Conservation (phyloP, 2,113 vertebrate genomes). For the Canis aureus region DNA sequence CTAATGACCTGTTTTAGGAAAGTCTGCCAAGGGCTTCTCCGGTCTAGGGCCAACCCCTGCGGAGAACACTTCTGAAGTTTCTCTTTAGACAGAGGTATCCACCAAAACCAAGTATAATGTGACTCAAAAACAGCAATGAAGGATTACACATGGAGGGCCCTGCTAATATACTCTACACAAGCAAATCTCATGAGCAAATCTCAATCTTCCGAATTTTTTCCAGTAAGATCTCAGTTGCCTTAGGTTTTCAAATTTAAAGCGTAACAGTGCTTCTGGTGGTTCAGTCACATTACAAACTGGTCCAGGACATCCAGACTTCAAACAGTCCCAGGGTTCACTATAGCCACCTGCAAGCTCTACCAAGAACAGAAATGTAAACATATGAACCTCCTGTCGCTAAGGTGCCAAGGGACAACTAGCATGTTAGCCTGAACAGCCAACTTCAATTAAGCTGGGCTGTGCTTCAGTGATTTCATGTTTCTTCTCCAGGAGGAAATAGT, state of each 20-base stretch:
- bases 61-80: neutral
- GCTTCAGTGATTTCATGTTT: neutral
- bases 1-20: neutral
- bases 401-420: neutral
- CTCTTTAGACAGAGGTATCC: neutral
- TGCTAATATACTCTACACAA: neutral
- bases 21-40: neutral
- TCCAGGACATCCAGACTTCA: neutral
- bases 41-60: neutral
- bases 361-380: neutral
- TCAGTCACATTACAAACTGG: neutral
- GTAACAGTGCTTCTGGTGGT: neutral
- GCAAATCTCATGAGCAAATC: neutral
- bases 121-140: slow-evolving; percentile 19
- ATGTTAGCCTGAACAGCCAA: neutral
- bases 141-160: neutral
- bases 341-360: neutral
- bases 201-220: slow-evolving; percentile 17
- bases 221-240: neutral
- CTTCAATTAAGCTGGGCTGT: neutral
- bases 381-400: neutral
- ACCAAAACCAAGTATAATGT: neutral
- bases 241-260: neutral
- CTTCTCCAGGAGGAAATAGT: neutral
- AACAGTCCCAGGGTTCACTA: neutral